Evolutionary conservation across 2,113 vertebrate species (phyloP).

Genomic region (Equus przewalskii): DNA sequence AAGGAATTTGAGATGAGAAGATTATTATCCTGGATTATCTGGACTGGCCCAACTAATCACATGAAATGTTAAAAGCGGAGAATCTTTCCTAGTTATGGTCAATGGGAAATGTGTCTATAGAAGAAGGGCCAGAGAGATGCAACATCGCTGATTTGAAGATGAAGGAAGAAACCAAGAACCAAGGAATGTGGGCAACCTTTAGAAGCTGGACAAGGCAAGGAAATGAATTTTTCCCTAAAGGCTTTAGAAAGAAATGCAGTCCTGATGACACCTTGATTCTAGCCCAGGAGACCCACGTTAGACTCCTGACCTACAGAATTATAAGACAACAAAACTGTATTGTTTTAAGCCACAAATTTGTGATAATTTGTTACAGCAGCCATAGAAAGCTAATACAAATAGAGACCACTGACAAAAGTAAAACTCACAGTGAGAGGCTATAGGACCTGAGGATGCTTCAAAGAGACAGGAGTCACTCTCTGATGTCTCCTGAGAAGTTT

Average conservation of each 20-base stretch:
- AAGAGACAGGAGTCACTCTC: neutral
- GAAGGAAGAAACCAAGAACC: neutral
- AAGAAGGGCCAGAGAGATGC: neutral
- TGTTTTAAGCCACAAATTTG: neutral
- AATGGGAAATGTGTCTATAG: fast-evolving
- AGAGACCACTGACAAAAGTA: neutral
- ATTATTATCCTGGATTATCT: neutral
- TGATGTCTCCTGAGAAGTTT: neutral
- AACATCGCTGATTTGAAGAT: neutral
- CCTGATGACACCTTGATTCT: neutral
- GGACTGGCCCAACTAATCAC: neutral
- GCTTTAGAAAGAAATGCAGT: neutral
- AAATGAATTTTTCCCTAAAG: neutral
- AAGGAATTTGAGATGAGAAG: neutral
- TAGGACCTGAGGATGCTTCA: neutral
- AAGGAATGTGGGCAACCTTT: fast-evolving
- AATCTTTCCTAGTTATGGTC: neutral
- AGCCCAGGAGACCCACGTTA: neutral
- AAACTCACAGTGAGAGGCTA: neutral
- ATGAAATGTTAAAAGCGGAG: neutral
- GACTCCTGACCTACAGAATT: neutral
- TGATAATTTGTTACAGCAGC: neutral
- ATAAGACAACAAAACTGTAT: fast-evolving
- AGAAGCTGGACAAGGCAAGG: neutral
- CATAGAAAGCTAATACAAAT: neutral